Percentiles rank a stretch among this genome's conserved stretches.
Evolutionary conservation across 2,113 vertebrate genomes (phyloP).

Genomic region (Callorhinus ursinus): DNA sequence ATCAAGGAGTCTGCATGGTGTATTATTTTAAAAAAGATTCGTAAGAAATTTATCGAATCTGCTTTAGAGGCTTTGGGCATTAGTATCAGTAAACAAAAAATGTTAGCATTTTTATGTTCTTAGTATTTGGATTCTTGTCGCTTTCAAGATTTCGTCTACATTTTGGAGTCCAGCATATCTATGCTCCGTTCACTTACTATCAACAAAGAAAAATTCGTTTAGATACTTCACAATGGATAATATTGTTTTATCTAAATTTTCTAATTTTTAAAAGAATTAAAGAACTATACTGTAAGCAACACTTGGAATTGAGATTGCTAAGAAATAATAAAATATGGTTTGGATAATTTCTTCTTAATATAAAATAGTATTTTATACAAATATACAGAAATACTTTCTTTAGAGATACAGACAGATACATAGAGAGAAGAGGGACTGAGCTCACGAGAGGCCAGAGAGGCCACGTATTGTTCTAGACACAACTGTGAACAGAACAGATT

Average conservation of each 20-base stretch:
- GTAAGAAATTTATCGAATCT: not conserved
- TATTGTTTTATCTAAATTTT: slow-evolving; percentile 15
- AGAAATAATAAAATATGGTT: not conserved
- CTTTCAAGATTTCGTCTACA: not conserved
- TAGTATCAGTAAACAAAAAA: not conserved
- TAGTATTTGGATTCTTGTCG: not conserved
- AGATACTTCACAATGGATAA: not conserved
- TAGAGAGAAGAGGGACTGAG: not conserved
- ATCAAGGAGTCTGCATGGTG: not conserved
- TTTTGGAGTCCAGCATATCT: not conserved
- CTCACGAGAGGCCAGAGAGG: not conserved
- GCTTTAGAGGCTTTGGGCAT: not conserved
- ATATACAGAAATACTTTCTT: not conserved
- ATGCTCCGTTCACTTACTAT: not conserved
- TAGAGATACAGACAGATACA: not conserved
- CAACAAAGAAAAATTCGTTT: not conserved
- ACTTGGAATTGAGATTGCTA: not conserved
- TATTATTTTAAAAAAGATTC: not conserved
- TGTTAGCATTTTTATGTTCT: not conserved
- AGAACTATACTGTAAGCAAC: not conserved
- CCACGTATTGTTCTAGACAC: not conserved
- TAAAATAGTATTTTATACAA: not conserved
- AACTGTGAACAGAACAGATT: not conserved
- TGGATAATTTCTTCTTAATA: not conserved
- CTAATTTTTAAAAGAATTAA: not conserved